Evolutionary conservation across 2,888 invertebrate genomes (phyloP).

Genomic region (Itoplectis maculator): DNA sequence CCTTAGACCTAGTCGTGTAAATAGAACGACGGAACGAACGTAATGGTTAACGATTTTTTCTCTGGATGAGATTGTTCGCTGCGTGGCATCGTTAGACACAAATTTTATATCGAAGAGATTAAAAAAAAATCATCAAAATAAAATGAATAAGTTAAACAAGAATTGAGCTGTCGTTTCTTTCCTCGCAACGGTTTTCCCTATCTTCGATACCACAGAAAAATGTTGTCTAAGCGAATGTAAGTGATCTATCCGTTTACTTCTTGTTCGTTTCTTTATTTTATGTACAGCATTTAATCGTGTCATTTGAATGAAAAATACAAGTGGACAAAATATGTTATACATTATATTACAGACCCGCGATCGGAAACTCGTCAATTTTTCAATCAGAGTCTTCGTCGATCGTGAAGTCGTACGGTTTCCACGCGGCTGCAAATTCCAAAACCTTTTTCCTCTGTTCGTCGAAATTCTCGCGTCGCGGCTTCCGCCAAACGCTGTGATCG

Average conservation of each 20-base stretch:
- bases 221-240: too few species aligned
- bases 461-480: constrained; percentile 91
- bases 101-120: constrained; percentile 84
- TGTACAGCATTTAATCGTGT: neutral
- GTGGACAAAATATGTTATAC: too few species aligned
- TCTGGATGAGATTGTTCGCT: constrained; percentile 80
- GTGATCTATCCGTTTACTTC: too few species aligned
- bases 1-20: constrained; percentile 84
- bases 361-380: constrained; percentile 1
- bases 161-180: neutral
- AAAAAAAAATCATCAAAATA: constrained; percentile 76
- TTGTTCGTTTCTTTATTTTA: neutral
- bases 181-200: neutral
- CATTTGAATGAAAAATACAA: constrained; percentile 6
- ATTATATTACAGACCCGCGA: neutral
- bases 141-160: constrained; percentile 67
- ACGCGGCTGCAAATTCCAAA: constrained; percentile 89
- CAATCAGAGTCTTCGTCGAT: constrained; percentile 19
- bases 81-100: constrained; percentile 83
- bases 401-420: constrained; percentile 89
- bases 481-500: constrained; percentile 94
- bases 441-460: constrained; percentile 92
- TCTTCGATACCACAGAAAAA: too few species aligned
- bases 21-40: constrained; percentile 75
- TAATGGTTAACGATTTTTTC: constrained; percentile 65